Evolutionary conservation across 2,797 vertebrate species (phyloP).

Genomic region (Diglossa cyanea): DNA sequence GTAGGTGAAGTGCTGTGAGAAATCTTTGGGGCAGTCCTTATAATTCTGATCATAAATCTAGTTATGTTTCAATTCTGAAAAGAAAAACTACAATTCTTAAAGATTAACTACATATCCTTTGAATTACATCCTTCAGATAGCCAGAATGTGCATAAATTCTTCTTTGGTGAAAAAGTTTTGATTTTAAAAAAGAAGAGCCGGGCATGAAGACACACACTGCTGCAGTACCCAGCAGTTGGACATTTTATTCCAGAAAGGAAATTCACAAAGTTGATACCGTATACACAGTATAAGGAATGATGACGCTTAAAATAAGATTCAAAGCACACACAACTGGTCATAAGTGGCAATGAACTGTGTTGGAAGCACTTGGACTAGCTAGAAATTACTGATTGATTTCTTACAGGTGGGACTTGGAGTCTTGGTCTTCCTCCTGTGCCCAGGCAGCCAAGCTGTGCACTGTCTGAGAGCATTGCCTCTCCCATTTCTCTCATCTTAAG

Average conservation of each 20-base stretch:
- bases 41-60: background rate
- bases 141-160: background rate
- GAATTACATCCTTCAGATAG: background rate
- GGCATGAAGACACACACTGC: background rate
- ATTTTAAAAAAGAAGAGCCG: background rate
- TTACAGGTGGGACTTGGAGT: background rate
- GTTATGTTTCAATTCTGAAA: background rate
- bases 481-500: background rate
- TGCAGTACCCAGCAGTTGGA: background rate
- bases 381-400: background rate
- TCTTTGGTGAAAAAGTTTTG: background rate
- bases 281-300: background rate
- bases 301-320: background rate
- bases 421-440: background rate
- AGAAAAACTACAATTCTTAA: background rate
- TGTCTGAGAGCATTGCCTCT: background rate
- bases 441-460: background rate
- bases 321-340: background rate
- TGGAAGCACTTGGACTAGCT: background rate
- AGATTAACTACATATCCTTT: background rate
- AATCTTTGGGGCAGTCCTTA: background rate
- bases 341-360: background rate
- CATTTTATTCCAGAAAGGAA: background rate
- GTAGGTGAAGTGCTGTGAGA: background rate
- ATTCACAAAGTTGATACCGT: background rate